Percentiles rank a stretch among this genome's conserved stretches.
Evolutionary conservation across 2,113 vertebrate genomes (phyloP).

Genomic region (Mionectes macconnelli): DNA sequence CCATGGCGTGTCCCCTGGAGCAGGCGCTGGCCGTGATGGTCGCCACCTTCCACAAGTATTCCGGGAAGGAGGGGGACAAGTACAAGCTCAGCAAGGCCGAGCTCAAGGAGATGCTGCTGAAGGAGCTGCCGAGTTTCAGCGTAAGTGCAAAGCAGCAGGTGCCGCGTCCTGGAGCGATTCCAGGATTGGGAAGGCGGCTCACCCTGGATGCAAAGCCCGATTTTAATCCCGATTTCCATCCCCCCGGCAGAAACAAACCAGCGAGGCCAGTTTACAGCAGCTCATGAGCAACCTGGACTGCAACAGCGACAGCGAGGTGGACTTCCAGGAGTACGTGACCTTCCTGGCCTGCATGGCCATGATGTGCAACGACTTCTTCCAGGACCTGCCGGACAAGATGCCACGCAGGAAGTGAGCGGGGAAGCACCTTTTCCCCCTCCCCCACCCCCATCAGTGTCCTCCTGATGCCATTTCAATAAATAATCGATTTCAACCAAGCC

Average conservation of each 20-base stretch:
- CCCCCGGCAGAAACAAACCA: constrained; percentile 43
- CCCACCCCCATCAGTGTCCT: accelerated
- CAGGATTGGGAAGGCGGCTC: accelerated
- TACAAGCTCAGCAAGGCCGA: constrained; percentile 78
- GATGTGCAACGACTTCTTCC: constrained; percentile 76
- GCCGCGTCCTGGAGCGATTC: accelerated
- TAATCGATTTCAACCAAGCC: accelerated
- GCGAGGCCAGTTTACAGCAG: constrained; percentile 62
- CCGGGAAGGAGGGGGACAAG: constrained; percentile 70
- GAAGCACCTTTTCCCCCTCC: accelerated
- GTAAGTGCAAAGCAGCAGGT: constrained; percentile 55
- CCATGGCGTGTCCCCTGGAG: constrained; percentile 66
- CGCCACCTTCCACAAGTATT: constrained; percentile 81
- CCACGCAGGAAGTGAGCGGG: constrained; percentile 56
- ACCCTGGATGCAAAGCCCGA: accelerated
- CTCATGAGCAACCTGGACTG: constrained; percentile 71
- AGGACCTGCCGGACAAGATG: constrained; percentile 65
- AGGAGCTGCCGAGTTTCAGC: constrained; percentile 82
- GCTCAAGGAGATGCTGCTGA: constrained; percentile 76
- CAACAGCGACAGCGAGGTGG: constrained; percentile 72
- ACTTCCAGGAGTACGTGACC: constrained; percentile 74
- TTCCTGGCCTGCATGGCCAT: constrained; percentile 75
- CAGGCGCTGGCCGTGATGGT: constrained; percentile 63
- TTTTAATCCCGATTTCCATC: not conserved
- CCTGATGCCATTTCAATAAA: not conserved